These are phyloP conservation scores for Aphidius colemani DNA, from an alignment of 2,888 invertebrate species.

Conservation along the genomic window DNA sequence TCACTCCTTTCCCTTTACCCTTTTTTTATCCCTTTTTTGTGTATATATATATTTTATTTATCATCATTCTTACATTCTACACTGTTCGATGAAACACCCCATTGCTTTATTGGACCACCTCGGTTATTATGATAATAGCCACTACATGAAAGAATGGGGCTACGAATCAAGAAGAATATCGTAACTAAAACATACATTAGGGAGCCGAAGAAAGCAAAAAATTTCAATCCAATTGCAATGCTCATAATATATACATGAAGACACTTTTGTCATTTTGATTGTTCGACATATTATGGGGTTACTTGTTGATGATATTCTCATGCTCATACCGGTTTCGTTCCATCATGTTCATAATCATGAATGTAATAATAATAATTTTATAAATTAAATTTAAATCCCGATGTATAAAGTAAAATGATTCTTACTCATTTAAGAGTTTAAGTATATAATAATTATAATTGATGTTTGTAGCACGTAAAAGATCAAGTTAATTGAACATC, in stretches of 20 bases:
- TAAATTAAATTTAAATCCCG: neutral
- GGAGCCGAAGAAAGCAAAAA: slow-evolving; percentile 16
- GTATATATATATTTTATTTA: neutral
- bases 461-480: slow-evolving; percentile 14
- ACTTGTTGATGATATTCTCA: slow-evolving; percentile 21
- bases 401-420: neutral
- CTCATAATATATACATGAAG: neutral
- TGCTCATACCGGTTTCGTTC: slow-evolving; percentile 8
- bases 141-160: slow-evolving; percentile 9
- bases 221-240: slow-evolving; percentile 23
- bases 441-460: slow-evolving; percentile 14
- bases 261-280: slow-evolving; percentile 7
- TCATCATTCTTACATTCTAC: neutral
- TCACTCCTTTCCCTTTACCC: neutral
- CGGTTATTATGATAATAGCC: slow-evolving; percentile 45
- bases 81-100: slow-evolving; percentile 37
- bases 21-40: too few relatives aligned
- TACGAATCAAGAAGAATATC: slow-evolving; percentile 12
- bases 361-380: slow-evolving; percentile 1
- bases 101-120: slow-evolving; percentile 41
- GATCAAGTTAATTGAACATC: slow-evolving; percentile 15
- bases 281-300: slow-evolving; percentile 15
- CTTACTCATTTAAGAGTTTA: too few relatives aligned
- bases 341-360: too few relatives aligned
- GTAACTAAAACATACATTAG: slow-evolving; percentile 1